Base-by-base conservation (phyloP, 2,113 vertebrate genomes). In the Rhynchomys soricoides region DNA sequence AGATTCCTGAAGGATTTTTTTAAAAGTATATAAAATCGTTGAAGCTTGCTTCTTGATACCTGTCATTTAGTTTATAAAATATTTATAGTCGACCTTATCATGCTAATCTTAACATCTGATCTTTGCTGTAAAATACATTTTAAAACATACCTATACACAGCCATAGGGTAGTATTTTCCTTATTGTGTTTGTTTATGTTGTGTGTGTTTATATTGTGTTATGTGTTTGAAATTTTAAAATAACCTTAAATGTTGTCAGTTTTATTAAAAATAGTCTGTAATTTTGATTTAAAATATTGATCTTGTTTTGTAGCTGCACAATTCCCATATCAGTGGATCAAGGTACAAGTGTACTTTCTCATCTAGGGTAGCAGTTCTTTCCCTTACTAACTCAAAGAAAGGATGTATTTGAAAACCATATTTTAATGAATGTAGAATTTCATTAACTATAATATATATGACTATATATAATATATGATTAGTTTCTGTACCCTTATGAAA, bases 341-440 rank as follows among this genome's bases (percentile, higher is more conserved):
- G 70, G 78, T 85, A 48, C 43, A 91, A 22, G 50, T 89, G 24
- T 81, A 70, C 29, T 95, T 97, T 96, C 24, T 95, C 83, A 11
- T 75, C 40, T 34, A 89, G 12, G 12, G 24, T 88, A 88, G 40
- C 62, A 94, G 1, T 74, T 96, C 94, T 95, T 96, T 92, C 62
- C 88, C 90, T 90, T 87, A 79, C 52, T 29, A 19, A n/a, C 57
- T 90, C 40, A 89, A 86, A 81, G 43, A 93, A 91, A 45, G 52
- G 81, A 64, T 21, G 57, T 37, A 79, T 89, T 93, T 82, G 66
- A 71, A 66, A 86, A 64, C 29, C 13, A 8, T 95, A 86, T 91
- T 92, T 94, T 37, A 62, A 70, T 94, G 92, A 68, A 11, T 68
- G 22, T 78, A 82, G 29, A 48, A 48, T 86, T 45, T 78, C 57